Evolutionary conservation across 1,140 invertebrate species (phyloP), one percentile per base, ranked within the genome.

Genomic region (Pseudachorutes palmiensis): DNA sequence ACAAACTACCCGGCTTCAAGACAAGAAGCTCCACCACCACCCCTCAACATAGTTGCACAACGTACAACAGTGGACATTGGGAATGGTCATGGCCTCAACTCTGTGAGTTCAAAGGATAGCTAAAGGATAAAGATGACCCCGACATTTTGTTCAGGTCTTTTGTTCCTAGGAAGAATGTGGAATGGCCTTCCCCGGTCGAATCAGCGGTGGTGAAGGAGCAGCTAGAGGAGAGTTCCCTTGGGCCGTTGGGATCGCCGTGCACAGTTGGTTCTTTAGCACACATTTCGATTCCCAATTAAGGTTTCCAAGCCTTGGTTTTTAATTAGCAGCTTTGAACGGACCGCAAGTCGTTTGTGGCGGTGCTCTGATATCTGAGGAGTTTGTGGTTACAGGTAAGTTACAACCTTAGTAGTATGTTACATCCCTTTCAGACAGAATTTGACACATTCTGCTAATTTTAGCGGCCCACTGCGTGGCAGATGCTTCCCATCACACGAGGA

Each of bases 401-500:
- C 19, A 19, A 19, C 36, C 5, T 5, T 5, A 41, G 5, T 41
- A 9, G 5, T 41, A 19, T 5, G 5, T 19, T 41, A 5, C 36
- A 41, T 19, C 36, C 5, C 36, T 19, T 41, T 41, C 5, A n/a
- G n/a, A n/a, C n/a, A 41, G 19, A 41, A 41, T 19, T 41, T 55
- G 9, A 5, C 24, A 26, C 5, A 9, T 55, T 55, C 51, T 55
- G 9, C 19, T 45, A 9, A 45, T 55, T 55, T 3, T 55, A 55
- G 63, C 63, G 9, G 63, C 63, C 2, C 63, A 65, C 45, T 65
- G 63, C 45, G 63, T 65, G 22, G 5, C 45, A n/a, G 63, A 65
- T 26, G 2, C 45, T n/a, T 29, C 41, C 5, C 63, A 57, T 32
- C 45, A 55, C 2, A 3, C 29, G 2, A 24, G 63, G 26, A 65